These are phyloP conservation scores for Eupeodes luniger DNA, from an alignment of 2,888 invertebrate species.

Conservation along the genomic window DNA sequence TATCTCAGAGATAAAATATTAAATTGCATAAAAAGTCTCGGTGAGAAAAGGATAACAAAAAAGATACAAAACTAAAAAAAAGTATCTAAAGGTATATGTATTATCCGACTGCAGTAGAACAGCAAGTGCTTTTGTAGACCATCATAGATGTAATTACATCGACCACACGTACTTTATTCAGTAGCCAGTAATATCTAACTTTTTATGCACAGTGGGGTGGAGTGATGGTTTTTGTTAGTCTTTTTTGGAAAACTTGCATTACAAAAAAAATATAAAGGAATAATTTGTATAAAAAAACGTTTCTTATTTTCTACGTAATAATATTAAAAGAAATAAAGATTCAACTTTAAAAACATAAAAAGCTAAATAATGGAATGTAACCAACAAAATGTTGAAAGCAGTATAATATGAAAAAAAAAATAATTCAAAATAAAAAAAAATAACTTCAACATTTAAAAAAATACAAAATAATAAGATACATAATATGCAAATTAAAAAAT, in stretches of 20 bases:
- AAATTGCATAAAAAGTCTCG: slow-evolving; percentile 7
- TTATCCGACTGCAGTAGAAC: not conserved
- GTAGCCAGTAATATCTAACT: not conserved
- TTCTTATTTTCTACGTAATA: too few species aligned
- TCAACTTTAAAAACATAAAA: too few species aligned
- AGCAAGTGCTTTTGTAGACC: slow-evolving; percentile 24
- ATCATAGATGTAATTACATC: slow-evolving; percentile 35
- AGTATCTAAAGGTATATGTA: slow-evolving; percentile 7
- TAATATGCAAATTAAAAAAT: too few species aligned
- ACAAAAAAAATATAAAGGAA: not conserved
- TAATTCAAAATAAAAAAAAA: too few species aligned
- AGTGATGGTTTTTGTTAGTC: not conserved
- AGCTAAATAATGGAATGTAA: too few species aligned
- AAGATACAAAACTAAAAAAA: not conserved
- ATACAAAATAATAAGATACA: too few species aligned
- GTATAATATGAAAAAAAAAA: too few species aligned
- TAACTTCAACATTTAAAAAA: too few species aligned
- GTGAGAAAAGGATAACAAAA: slow-evolving; percentile 45
- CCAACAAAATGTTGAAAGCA: too few species aligned
- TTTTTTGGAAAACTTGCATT: not conserved
- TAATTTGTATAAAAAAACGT: too few species aligned
- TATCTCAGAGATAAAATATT: slow-evolving; percentile 39
- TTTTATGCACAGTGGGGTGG: not conserved
- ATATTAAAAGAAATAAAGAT: too few species aligned
- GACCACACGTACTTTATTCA: slow-evolving; percentile 29